phyloP scores from a whole-genome alignment of 2,113 vertebrate genomes.

The Cromileptes altivelis region DNA sequence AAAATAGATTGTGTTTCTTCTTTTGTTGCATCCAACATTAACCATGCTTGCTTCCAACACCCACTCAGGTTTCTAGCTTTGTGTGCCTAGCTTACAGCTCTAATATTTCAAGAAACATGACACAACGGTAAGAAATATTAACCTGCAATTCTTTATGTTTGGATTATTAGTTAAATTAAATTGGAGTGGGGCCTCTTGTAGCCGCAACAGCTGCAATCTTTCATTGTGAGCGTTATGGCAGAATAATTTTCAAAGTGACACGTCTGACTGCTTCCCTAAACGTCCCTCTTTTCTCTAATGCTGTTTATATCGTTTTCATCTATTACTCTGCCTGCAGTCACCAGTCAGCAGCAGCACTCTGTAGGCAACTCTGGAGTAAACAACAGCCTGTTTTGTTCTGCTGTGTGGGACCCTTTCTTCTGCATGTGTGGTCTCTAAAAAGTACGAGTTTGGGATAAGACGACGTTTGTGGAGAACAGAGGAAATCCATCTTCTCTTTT shows the following conservation, averaged over 20 bases:
- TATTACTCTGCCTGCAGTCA: not conserved
- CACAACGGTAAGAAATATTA: constrained; percentile 4
- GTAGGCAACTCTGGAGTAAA: not conserved
- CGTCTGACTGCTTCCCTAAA: constrained; percentile 10
- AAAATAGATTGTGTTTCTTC: not conserved
- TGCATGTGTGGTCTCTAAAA: constrained; percentile 43
- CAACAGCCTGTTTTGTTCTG: constrained; percentile 34
- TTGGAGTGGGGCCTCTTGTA: not conserved
- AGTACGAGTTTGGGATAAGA: not conserved
- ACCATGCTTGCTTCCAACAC: not conserved
- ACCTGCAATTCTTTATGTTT: constrained; percentile 24
- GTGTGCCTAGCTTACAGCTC: constrained; percentile 11
- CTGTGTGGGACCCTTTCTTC: constrained; percentile 11
- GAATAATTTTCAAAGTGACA: constrained; percentile 15
- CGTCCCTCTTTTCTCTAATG: not conserved
- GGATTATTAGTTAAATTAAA: constrained; percentile 11
- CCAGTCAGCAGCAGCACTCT: not conserved
- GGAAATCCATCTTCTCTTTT: constrained; percentile 28
- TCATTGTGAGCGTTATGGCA: not conserved
- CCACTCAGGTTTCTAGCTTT: not conserved
- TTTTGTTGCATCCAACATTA: not conserved
- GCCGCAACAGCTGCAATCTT: not conserved
- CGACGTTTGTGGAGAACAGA: not conserved
- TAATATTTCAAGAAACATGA: constrained; percentile 10
- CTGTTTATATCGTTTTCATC: not conserved